Base-by-base conservation (phyloP, 2,797 vertebrate genomes). In the Amniataba percoides region DNA sequence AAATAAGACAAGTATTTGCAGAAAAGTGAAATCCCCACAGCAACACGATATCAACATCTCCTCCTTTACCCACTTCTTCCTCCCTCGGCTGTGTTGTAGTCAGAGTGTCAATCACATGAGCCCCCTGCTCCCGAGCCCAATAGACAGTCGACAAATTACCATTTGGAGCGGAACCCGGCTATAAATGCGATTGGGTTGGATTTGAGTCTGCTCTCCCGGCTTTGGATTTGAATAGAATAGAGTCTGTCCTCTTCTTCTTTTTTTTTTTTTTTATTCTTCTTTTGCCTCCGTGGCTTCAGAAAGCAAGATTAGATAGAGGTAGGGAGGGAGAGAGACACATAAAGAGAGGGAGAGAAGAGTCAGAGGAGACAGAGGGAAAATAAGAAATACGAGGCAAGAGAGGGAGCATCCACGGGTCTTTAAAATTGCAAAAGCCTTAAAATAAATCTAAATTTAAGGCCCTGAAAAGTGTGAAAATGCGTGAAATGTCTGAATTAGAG, bases 141-240 rank as follows among this genome's bases (percentile, higher is more conserved):
- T 63, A 74, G 80, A 84, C 81, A 71, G 76, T 77, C 19, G 46
- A 89, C 82, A 88, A 88, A 89, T 92, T 87, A 84, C 78, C 85
- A 82, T 89, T 85, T 77, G 83, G 80, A 92, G 87, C 80, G 70
- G 75, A 92, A 88, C 85, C 64, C 5, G 25, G 70, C 72, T 79
- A 62, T 83, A 82, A 89, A 91, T 87, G 84, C 58, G 83, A 92
- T 89, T 81, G 82, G 85, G 70, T 58, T 71, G 83, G 86, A 84
- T 89, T 87, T 85, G 84, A 86, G 73, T 87, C 83, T 75, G 76
- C 87, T 88, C 65, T 81, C 78, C 72, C 69, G 39, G 87, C 82
- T 91, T 89, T 84, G 75, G 89, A 85, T 86, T 87, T 88, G 74
- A 90, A 88, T 77, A 83, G 78, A 92, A 91, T 89, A 74, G 85